These are phyloP conservation scores for Ceratina calcarata DNA, from an alignment of 1,140 invertebrate genomes.

Conservation along the genomic window DNA sequence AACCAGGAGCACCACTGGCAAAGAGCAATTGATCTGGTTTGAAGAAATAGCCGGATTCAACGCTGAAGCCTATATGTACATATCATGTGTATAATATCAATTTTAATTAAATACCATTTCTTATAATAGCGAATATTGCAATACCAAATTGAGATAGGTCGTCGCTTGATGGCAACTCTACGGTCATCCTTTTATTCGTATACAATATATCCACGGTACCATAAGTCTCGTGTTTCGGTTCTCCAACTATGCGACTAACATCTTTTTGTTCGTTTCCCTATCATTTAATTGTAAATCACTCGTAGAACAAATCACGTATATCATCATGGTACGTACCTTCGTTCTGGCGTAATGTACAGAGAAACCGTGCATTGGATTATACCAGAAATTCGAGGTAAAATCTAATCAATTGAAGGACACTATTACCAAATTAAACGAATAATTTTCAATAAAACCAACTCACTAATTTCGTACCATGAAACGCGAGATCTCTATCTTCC, in stretches of 20 bases:
- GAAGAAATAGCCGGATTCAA: slow-evolving; percentile 81
- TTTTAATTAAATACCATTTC: neutral
- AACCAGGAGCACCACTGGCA: slow-evolving; percentile 82
- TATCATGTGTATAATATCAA: neutral
- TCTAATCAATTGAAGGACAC: slow-evolving; percentile 18
- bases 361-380: slow-evolving; percentile 65
- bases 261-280: neutral
- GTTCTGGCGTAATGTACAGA: slow-evolving; percentile 56
- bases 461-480: slow-evolving; percentile 39
- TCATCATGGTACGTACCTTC: slow-evolving; percentile 13
- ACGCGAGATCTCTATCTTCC: slow-evolving; percentile 40
- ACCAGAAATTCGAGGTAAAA: slow-evolving; percentile 59
- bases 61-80: slow-evolving; percentile 81
- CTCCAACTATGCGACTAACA: slow-evolving; percentile 52
- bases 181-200: slow-evolving; percentile 17
- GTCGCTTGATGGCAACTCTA: slow-evolving; percentile 37
- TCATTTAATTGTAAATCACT: neutral
- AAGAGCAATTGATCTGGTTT: slow-evolving; percentile 72
- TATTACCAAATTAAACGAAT: no score
- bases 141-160: slow-evolving; percentile 59
- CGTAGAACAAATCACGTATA: neutral
- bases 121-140: neutral
- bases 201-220: slow-evolving; percentile 53
- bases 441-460: neutral
- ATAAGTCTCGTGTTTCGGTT: slow-evolving; percentile 54